Percentiles rank a stretch among this genome's conserved stretches.
phyloP scores from a whole-genome alignment of 2,797 vertebrate species.

The Epinephelus awoara region DNA sequence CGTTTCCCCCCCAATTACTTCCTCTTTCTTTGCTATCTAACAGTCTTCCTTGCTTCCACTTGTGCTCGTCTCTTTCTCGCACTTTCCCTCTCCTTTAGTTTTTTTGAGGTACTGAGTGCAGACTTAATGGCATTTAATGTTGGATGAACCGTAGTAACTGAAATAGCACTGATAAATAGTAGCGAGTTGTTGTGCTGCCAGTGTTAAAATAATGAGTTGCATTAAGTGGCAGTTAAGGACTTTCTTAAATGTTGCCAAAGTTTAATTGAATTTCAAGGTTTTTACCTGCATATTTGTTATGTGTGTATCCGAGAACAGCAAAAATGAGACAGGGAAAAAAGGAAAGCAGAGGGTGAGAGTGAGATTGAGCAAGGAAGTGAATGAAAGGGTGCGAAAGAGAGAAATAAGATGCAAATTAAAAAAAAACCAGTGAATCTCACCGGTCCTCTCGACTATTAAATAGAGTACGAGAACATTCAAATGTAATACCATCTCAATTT shows the following conservation, averaged over 20 bases:
- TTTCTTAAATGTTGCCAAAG: constrained; percentile 56
- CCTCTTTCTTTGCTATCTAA: neutral
- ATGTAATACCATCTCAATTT: constrained; percentile 82
- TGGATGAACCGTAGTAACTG: constrained; percentile 21
- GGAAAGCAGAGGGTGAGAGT: neutral
- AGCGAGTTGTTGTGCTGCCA: constrained; percentile 46
- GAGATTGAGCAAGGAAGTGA: constrained; percentile 14
- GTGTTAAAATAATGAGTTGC: constrained; percentile 57
- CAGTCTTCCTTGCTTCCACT: neutral
- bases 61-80: neutral
- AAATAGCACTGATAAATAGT: constrained; percentile 56
- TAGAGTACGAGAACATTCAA: constrained; percentile 71
- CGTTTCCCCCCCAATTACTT: neutral
- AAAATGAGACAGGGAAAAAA: neutral
- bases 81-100: neutral
- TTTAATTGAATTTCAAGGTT: constrained; percentile 55
- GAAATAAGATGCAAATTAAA: constrained; percentile 78
- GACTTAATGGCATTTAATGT: constrained; percentile 59
- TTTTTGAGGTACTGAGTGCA: constrained; percentile 28
- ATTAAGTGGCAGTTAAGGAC: constrained; percentile 53
- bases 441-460: constrained; percentile 74
- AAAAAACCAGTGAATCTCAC: constrained; percentile 74
- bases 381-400: constrained; percentile 51
- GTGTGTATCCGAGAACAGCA: constrained; percentile 15
- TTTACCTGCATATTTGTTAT: constrained; percentile 54